phyloP scores from a whole-genome alignment of 2,888 invertebrate species.

The Steromphala cineraria region DNA sequence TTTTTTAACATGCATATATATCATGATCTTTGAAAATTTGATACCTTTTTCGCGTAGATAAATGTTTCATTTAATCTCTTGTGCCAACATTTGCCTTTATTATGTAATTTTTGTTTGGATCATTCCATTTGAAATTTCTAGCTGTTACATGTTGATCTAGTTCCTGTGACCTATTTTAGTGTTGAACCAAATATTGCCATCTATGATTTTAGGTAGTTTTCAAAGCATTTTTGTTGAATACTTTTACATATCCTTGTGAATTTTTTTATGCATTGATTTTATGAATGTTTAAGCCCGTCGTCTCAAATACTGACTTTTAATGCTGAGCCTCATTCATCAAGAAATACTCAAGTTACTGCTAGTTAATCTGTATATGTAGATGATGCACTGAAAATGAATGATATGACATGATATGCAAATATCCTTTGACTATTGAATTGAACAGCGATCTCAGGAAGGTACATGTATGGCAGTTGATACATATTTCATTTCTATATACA shows the following conservation, averaged over 20 bases:
- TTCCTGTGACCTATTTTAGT: slow-evolving; percentile 1
- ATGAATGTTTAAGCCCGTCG: slow-evolving; percentile 3
- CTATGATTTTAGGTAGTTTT: slow-evolving; percentile 3
- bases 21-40: slow-evolving; percentile 1
- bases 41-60: neutral
- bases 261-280: slow-evolving; percentile 19
- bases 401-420: neutral
- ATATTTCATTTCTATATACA: neutral
- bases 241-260: slow-evolving; percentile 9
- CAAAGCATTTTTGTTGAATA: neutral
- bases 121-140: slow-evolving; percentile 17
- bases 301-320: slow-evolving; percentile 12
- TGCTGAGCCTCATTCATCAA: neutral
- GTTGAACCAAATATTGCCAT: neutral
- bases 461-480: slow-evolving; percentile 16
- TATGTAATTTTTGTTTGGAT: slow-evolving; percentile 7
- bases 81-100: slow-evolving; percentile 15
- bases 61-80: neutral
- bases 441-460: slow-evolving; percentile 15
- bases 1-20: slow-evolving; percentile 16
- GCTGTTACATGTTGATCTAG: slow-evolving; percentile 5
- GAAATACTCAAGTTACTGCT: slow-evolving; percentile 10
- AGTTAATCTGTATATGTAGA: slow-evolving; percentile 13
- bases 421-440: neutral
- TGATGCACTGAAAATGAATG: neutral